Evolutionary conservation across 2,797 vertebrate species (phyloP).

Genomic region (Myiotriccus ornatus): DNA sequence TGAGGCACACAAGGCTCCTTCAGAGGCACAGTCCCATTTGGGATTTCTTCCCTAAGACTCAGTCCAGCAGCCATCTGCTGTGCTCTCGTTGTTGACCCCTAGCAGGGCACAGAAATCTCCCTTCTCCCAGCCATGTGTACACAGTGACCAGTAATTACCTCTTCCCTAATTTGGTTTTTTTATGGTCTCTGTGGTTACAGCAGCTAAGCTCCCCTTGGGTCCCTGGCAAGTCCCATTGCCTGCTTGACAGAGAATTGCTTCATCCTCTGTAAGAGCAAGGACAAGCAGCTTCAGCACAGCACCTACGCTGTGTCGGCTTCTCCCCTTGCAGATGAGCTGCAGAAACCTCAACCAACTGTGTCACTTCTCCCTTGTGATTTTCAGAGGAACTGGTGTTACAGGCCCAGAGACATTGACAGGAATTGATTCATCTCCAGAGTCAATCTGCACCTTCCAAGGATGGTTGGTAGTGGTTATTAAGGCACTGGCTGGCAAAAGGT

Average conservation of each 20-base stretch:
- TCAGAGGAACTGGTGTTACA: background rate
- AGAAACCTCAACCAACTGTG: background rate
- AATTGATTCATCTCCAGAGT: background rate
- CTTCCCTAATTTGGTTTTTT: background rate
- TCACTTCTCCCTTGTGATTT: background rate
- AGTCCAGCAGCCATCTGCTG: background rate
- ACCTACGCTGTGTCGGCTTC: accelerated
- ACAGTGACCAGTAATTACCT: background rate
- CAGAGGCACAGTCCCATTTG: background rate
- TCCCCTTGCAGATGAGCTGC: background rate
- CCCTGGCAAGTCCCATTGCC: background rate
- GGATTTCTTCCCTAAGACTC: background rate
- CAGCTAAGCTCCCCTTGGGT: background rate
- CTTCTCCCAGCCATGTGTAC: background rate
- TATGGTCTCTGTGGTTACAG: background rate
- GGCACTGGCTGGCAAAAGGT: background rate
- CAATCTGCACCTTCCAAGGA: background rate
- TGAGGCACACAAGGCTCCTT: background rate
- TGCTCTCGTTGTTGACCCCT: background rate
- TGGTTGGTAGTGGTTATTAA: background rate
- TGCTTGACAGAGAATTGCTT: background rate
- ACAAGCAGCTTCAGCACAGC: background rate
- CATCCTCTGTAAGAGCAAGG: background rate
- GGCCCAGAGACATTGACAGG: background rate
- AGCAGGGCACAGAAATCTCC: background rate